Conservation (phyloP, 1,140 invertebrate species). For the Platyura marginata region DNA sequence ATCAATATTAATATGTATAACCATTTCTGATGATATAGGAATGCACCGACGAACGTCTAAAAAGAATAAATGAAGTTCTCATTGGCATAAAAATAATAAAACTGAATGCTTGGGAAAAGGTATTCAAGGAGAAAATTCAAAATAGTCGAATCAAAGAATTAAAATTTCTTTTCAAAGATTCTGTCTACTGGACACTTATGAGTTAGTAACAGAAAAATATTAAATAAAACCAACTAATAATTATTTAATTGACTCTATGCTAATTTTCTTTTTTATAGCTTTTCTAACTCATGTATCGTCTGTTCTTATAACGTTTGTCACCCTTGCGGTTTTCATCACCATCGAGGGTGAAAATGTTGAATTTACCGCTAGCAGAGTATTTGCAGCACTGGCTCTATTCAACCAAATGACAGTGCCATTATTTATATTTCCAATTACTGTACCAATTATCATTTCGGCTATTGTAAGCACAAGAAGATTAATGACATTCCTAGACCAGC, state of each 20-base stretch:
- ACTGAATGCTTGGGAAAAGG: constrained; percentile 62
- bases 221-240: too few relatives aligned
- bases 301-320: constrained; percentile 50
- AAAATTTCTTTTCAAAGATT: constrained; percentile 48
- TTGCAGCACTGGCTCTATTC: constrained; percentile 58
- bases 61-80: constrained; percentile 58
- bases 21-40: too few relatives aligned
- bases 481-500: constrained; percentile 41
- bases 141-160: constrained; percentile 49
- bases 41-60: constrained; percentile 50
- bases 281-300: constrained; percentile 56
- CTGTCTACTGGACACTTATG: constrained; percentile 52
- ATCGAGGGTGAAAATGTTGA: constrained; percentile 18
- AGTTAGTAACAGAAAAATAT: constrained; percentile 28
- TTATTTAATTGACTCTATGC: too few relatives aligned
- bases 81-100: constrained; percentile 69
- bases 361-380: constrained; percentile 48
- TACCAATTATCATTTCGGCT: constrained; percentile 58
- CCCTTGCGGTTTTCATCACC: constrained; percentile 39
- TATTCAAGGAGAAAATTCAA: constrained; percentile 47
- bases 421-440: constrained; percentile 58
- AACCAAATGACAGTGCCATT: constrained; percentile 63
- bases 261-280: constrained; percentile 29
- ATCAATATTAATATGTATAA: too few relatives aligned
- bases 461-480: constrained; percentile 48